Evolutionary conservation across 2,113 vertebrate genomes (phyloP).

Genomic region (Holacanthus passer): DNA sequence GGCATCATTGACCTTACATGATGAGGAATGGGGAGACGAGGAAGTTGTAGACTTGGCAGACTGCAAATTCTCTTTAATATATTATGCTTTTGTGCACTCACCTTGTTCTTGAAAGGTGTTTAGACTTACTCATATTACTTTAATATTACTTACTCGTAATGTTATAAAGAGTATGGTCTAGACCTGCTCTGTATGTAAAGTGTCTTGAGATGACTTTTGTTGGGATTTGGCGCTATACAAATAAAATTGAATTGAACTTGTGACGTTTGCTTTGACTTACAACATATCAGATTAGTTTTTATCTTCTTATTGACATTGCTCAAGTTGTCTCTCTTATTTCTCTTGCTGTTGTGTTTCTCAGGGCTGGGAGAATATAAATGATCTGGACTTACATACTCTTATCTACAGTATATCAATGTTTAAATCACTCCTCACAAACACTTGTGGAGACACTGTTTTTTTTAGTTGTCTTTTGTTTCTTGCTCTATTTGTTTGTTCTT

Average conservation of each 20-base stretch:
- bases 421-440: neutral
- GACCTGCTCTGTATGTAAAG: no score
- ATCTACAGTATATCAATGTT: neutral
- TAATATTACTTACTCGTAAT: no score
- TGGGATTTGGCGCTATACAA: no score
- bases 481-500: neutral
- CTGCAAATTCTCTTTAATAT: neutral
- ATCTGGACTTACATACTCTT: neutral
- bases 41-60: constrained; percentile 3
- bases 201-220: no score
- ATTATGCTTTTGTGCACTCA: neutral
- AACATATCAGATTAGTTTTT: constrained; percentile 10
- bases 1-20: constrained; percentile 21
- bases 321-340: neutral
- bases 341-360: neutral
- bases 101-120: constrained; percentile 16
- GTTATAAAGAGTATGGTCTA: no score
- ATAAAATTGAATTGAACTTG: no score
- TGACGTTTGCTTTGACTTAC: constrained; percentile 7
- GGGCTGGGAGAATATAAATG: neutral
- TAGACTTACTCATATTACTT: neutral
- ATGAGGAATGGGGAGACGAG: constrained; percentile 5
- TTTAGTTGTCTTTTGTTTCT: neutral
- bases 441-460: neutral
- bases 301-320: neutral